Percentiles rank a stretch among this genome's conserved stretches.
These are phyloP conservation scores for Scaptomyza cyrtandrae DNA, from an alignment of 2,888 invertebrate genomes.

Conservation along the genomic window DNA sequence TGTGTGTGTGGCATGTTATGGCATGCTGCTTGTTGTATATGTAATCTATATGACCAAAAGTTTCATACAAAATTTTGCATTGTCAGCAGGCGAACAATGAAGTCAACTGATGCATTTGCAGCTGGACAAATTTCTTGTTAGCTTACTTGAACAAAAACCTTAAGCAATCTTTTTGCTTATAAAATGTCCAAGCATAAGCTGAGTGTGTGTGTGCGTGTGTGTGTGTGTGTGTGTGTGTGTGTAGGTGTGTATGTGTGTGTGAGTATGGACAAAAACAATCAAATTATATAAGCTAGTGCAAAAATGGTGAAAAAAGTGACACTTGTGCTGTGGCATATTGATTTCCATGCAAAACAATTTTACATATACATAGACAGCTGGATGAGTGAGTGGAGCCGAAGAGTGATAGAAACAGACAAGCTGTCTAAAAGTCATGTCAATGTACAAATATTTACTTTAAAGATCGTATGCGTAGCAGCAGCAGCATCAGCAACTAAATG, in stretches of 20 bases:
- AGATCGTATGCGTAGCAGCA: conserved; percentile 46
- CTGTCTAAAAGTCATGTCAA: conserved; percentile 55
- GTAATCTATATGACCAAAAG: conserved; percentile 22
- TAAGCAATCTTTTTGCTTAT: conserved; percentile 36
- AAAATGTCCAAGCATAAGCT: conserved; percentile 5
- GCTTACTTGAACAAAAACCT: conserved; percentile 14
- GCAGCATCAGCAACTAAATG: conserved; percentile 44
- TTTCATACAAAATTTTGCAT: conserved; percentile 34
- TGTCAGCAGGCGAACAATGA: conserved; percentile 48
- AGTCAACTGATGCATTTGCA: conserved; percentile 40
- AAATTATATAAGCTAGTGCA: conserved; percentile 55
- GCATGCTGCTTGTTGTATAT: conserved; percentile 1
- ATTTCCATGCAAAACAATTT: conserved; percentile 59
- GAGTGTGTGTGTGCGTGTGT: not conserved
- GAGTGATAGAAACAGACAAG: conserved; percentile 6
- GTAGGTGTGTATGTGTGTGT: no score
- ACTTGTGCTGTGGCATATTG: conserved; percentile 52
- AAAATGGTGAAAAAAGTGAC: conserved; percentile 59
- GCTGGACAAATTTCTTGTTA: conserved; percentile 35
- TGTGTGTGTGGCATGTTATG: no score
- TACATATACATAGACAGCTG: conserved; percentile 33
- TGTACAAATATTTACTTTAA: conserved; percentile 67
- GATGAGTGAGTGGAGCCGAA: not conserved
- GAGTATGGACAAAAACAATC: conserved; percentile 29
- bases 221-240: not conserved